Evolutionary conservation across 2,888 invertebrate genomes (phyloP).

Genomic region (Tuta absoluta): DNA sequence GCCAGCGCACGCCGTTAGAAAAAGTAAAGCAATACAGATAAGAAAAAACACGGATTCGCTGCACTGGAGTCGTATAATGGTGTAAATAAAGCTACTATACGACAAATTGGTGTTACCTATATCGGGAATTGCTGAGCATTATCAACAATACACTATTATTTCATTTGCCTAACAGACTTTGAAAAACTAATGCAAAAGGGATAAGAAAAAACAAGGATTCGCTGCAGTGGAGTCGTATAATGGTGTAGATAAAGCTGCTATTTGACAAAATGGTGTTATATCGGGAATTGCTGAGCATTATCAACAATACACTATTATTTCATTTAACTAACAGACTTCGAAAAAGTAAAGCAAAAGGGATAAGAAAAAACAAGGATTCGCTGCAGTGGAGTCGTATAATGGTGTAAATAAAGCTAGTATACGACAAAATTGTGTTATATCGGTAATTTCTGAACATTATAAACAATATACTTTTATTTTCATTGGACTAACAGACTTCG

Average conservation of each 20-base stretch:
- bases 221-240: neutral
- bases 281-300: neutral
- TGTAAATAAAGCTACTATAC: neutral
- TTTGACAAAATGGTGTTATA: neutral
- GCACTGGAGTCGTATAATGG: neutral
- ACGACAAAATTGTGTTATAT: neutral
- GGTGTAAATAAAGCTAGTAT: neutral
- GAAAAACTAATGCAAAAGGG: slow-evolving; percentile 4
- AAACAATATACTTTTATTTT: too few relatives aligned
- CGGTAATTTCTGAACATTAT: neutral
- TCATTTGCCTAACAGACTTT: too few relatives aligned
- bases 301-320: too few relatives aligned
- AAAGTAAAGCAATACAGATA: slow-evolving; percentile 4
- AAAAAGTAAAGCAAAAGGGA: slow-evolving; percentile 5
- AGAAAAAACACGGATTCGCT: neutral
- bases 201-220: neutral
- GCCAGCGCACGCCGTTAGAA: slow-evolving; percentile 7
- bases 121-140: neutral
- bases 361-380: neutral
- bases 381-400: neutral
- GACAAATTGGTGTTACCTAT: neutral
- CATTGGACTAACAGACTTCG: too few relatives aligned
- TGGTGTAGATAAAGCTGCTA: neutral
- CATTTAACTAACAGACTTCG: too few relatives aligned
- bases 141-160: too few relatives aligned